Percentiles rank a stretch among this genome's conserved stretches.
These are phyloP conservation scores for crab-eating macaque (Macaca fascicularis) DNA, from an alignment of 2,113 vertebrate genomes.

Conservation along the genomic window T2T-MFA8v1.1 NC_088377.1:77585001-77585500, in stretches of 20 bases:
- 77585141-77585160: no score
- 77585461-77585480: neutral
- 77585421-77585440: neutral
- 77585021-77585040: fast-evolving
- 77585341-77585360: neutral
- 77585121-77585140: neutral
- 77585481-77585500: neutral
- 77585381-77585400: neutral
- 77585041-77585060: neutral
- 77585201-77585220: neutral
- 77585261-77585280: neutral
- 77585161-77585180: neutral
- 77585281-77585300: neutral
- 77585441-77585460: neutral
- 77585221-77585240: neutral
- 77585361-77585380: neutral
- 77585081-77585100: neutral
- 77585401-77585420: neutral
- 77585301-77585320: neutral
- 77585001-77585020: no score
- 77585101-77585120: neutral
- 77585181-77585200: neutral
- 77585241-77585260: neutral
- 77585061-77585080: neutral
- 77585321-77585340: neutral